A percentile compares a stretch with the other conserved stretches of the same genome.
Evolutionary conservation across 2,888 invertebrate species (phyloP).

Genomic region (Girardia tigrina): DNA sequence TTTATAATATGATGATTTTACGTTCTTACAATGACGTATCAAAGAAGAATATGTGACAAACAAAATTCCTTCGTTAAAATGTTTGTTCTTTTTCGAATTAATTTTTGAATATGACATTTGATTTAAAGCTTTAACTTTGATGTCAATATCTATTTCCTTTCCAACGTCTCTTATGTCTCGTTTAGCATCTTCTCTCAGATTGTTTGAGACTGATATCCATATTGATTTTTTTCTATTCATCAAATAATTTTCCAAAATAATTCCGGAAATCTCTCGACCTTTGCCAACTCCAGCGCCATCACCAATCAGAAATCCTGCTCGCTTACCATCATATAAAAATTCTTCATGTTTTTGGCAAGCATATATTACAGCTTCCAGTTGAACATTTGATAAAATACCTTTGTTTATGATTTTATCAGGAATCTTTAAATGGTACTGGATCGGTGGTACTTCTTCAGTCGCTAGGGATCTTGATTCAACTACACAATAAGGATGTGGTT

Average conservation of each 20-base stretch:
- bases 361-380: constrained; percentile 90
- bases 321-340: constrained; percentile 68
- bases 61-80: constrained; percentile 81
- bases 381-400: constrained; percentile 79
- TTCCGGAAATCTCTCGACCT: constrained; percentile 88
- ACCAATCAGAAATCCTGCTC: constrained; percentile 79
- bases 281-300: constrained; percentile 68
- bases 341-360: constrained; percentile 86
- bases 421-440: constrained; percentile 60
- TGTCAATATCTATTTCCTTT: too few relatives aligned
- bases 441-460: constrained; percentile 82
- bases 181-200: constrained; percentile 91
- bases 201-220: constrained; percentile 96
- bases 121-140: too few relatives aligned
- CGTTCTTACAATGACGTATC: constrained; percentile 84
- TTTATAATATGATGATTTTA: constrained; percentile 64
- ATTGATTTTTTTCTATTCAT: constrained; percentile 83
- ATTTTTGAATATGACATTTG: constrained; percentile 99
- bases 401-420: constrained; percentile 68
- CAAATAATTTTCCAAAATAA: constrained; percentile 89
- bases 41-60: constrained; percentile 95
- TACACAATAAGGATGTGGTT: constrained; percentile 97
- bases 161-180: constrained; percentile 72
- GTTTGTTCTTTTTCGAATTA: constrained; percentile 75
- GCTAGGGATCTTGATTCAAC: constrained; percentile 95